Percentiles rank a stretch among this genome's conserved stretches.
Conservation (phyloP, 2,888 invertebrate species). For the Heteropelma amictum region DNA sequence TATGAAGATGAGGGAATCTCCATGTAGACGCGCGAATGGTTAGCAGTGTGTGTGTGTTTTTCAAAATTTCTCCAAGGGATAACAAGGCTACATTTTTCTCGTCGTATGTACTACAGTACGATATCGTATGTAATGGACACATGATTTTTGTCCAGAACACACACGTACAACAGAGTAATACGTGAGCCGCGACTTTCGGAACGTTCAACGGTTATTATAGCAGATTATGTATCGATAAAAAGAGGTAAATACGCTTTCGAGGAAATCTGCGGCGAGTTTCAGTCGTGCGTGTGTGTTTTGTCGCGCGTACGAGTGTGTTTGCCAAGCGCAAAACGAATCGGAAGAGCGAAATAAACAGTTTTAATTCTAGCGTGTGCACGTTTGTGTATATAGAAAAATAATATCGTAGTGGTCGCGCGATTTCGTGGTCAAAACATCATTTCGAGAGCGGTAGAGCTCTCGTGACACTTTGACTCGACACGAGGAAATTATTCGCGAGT, state of each 20-base stretch:
- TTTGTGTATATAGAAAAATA: neutral
- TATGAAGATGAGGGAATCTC: too few relatives aligned
- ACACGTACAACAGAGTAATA: too few relatives aligned
- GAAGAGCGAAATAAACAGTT: neutral
- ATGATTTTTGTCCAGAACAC: too few relatives aligned
- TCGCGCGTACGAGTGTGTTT: slow-evolving; percentile 4
- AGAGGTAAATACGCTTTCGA: slow-evolving; percentile 7
- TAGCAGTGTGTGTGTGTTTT: neutral
- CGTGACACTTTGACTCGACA: slow-evolving; percentile 21
- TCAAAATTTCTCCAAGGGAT: neutral
- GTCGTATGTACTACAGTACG: too few relatives aligned
- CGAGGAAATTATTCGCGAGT: neutral
- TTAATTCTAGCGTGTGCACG: neutral
- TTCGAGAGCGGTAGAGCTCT: neutral
- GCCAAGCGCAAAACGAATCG: neutral
- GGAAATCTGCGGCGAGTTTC: slow-evolving; percentile 1
- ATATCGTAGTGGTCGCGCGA: neutral
- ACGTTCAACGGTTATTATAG: too few relatives aligned
- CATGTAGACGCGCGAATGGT: too few relatives aligned
- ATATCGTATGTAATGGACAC: too few relatives aligned
- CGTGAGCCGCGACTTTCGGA: too few relatives aligned
- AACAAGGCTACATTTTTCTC: too few relatives aligned
- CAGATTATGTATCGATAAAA: too few relatives aligned
- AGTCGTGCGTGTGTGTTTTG: neutral
- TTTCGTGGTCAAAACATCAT: too few relatives aligned